Percentiles rank a stretch among this genome's conserved stretches.
Conservation (phyloP, 2,888 invertebrate genomes). For the Crioceris asparagi region DNA sequence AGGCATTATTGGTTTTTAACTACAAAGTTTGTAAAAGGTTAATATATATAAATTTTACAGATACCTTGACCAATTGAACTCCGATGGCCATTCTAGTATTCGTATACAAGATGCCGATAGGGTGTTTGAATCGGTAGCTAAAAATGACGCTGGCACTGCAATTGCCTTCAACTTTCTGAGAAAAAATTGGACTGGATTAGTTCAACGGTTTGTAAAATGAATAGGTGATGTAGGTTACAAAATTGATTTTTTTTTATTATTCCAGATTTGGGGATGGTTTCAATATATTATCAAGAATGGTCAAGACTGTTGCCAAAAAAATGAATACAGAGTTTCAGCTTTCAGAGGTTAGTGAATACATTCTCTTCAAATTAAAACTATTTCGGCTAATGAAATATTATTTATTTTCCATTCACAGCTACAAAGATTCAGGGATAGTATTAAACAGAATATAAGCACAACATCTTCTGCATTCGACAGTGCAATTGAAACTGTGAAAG, state of each 20-base stretch:
- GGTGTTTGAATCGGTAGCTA: constrained; percentile 47
- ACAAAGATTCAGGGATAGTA: constrained; percentile 34
- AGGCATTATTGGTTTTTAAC: too few relatives aligned
- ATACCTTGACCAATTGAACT: constrained; percentile 25
- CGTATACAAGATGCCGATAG: constrained; percentile 50
- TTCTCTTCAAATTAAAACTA: not conserved
- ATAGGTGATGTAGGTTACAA: too few relatives aligned
- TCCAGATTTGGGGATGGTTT: constrained; percentile 46
- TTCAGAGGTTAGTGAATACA: constrained; percentile 25
- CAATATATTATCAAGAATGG: constrained; percentile 43
- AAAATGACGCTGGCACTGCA: constrained; percentile 46
- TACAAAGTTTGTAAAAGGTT: constrained; percentile 16
- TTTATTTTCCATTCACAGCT: constrained; percentile 28
- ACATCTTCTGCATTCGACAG: constrained; percentile 42
- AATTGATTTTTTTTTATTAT: constrained; percentile 8
- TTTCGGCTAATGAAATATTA: not conserved
- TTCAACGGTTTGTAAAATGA: too few relatives aligned
- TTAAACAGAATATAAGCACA: constrained; percentile 39
- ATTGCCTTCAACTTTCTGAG: constrained; percentile 50
- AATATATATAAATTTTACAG: constrained; percentile 25
- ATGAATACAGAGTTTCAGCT: constrained; percentile 42
- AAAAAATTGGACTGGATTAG: constrained; percentile 37
- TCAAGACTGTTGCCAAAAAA: constrained; percentile 41
- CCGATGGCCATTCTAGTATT: constrained; percentile 41
- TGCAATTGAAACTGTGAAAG: constrained; percentile 42